Evolutionary conservation across 2,113 vertebrate genomes (phyloP), one percentile per base, ranked within the genome.

Genomic region (Halichoerus grypus): DNA sequence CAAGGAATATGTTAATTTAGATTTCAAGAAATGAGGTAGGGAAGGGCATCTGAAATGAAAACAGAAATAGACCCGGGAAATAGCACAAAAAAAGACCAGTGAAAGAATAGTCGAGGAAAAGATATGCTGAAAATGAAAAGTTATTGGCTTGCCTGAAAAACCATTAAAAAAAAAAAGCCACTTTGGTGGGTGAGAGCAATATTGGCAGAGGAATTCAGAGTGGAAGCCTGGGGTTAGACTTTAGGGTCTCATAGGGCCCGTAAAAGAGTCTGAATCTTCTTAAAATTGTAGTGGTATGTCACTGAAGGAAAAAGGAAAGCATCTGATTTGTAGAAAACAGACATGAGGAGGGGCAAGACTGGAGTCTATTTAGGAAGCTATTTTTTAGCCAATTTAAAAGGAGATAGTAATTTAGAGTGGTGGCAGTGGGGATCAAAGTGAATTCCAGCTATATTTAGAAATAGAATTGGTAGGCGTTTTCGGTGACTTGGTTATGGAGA

Each of bases 41-140:
- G 39, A 95, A 87, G 13, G 19, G 0, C 5, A 77, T 82, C 74
- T 91, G 36, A 82, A 94, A 91, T 65, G 33, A 94, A 94, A 88
- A 11, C 26, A 84, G 31, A 84, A 88, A 28, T 59, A 1, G 49
- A 79, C 51, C 13, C 31, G 59, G 49, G 49, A 72, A 79, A 81
- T 2, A 91, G 7, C 19, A 4, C 53, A 88, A 9, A 3, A 33
- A 92, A 51, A 6, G 13, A 7, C 12, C 42, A 59, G 80, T 85
- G 7, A 90, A 92, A 81, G 33, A 85, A 86, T 1, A 59, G 9
- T 72, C 5, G 13, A 71, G 22, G 22, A 83, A 57, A 77, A 28
- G 1, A 9, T 42, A 77, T 12, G 1, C n/a, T 77, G 42, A 91
- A 31, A 87, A 72, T 74, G 26, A 63, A 95, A 95, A 76, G 22